Base-by-base conservation (phyloP, 2,797 vertebrate species). In the Paratrypauchen microcephalus region DNA sequence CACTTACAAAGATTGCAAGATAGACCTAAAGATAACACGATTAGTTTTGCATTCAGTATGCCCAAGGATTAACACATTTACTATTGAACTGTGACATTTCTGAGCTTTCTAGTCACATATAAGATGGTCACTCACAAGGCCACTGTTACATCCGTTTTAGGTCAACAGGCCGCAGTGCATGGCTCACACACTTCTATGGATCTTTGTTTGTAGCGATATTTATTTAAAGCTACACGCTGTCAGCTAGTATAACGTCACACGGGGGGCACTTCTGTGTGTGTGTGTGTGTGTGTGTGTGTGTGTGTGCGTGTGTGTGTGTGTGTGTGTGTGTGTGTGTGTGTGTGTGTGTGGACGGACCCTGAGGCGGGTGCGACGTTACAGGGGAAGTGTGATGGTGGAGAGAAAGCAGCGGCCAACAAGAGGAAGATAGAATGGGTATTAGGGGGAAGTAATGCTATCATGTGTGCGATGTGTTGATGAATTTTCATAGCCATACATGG, bases 191-290 rank as follows among this genome's bases (percentile, higher is more conserved):
- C 75, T 52, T 52, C 11, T 21, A 5, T 70, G 75, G 70, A 68
- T 73, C 32, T 72, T 81, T 79, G 81, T 83, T 82, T 50, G 78
- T 70, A 80, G 83, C 63, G 16, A 82, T 82, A 80, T 85, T 88
- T 91, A 89, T 91, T 89, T 91, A 87, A 91, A 86, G 87, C 86
- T 75, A 81, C 87, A 76, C 70, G 74, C 87, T 89, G 89, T 91
- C 89, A 88, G 69, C 63, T 2, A 66, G 69, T 36, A 88, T 89
- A 84, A 86, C 81, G 77, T 91, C 89, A 71, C 0, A 68, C 57
- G 1, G 12, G 74, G 61, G 67, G 65, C 74, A 41, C 56, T 63
- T 61, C 56, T 59, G 57, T 48, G 69, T 13, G 9, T 9, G 21
- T 58, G 12, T 30, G 3, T 11, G 54, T n/a, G 21, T 19, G 60